Percentiles rank a stretch among this genome's conserved stretches.
Conservation (phyloP, 2,888 invertebrate species). For the Ethmia dodecea region DNA sequence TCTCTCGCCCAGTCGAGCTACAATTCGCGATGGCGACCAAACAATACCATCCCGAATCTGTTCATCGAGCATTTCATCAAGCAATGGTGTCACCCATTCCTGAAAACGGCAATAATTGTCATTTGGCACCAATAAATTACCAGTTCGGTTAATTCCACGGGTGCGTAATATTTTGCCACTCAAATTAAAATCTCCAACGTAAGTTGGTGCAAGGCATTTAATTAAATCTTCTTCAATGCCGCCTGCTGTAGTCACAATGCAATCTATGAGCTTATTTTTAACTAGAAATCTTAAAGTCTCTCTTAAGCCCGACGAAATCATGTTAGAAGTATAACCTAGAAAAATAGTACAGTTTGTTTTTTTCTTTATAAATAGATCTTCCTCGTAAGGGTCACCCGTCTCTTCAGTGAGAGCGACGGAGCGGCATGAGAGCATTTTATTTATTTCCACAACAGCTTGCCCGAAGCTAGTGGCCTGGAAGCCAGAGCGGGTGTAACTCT, state of each 20-base stretch:
- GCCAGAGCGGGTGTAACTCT: constrained; percentile 89
- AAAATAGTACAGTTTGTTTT: constrained; percentile 95
- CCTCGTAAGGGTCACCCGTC: constrained; percentile 81
- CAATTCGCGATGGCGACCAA: constrained; percentile 89
- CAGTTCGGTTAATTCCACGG: constrained; percentile 91
- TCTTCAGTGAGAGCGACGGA: constrained; percentile 82
- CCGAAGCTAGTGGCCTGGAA: constrained; percentile 99
- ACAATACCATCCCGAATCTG: constrained; percentile 84
- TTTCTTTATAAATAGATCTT: constrained; percentile 88
- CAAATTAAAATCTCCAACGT: constrained; percentile 92
- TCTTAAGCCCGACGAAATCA: constrained; percentile 95
- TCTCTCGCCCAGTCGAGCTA: constrained; percentile 88
- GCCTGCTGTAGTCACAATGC: constrained; percentile 97
- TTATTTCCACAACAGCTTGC: constrained; percentile 92
- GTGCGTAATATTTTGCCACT: constrained; percentile 88
- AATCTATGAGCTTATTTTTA: constrained; percentile 88
- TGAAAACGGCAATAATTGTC: constrained; percentile 99
- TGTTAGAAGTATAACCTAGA: constrained; percentile 97
- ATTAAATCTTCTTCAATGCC: constrained; percentile 99
- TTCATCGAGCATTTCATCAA: constrained; percentile 93
- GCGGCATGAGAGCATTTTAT: constrained; percentile 91
- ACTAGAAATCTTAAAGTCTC: constrained; percentile 90
- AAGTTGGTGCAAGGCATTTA: constrained; percentile 97
- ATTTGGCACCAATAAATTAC: constrained; percentile 97
- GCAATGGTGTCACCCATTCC: constrained; percentile 96